Evolutionary conservation across 2,113 vertebrate species (phyloP).

Genomic region (Heliornis fulica): DNA sequence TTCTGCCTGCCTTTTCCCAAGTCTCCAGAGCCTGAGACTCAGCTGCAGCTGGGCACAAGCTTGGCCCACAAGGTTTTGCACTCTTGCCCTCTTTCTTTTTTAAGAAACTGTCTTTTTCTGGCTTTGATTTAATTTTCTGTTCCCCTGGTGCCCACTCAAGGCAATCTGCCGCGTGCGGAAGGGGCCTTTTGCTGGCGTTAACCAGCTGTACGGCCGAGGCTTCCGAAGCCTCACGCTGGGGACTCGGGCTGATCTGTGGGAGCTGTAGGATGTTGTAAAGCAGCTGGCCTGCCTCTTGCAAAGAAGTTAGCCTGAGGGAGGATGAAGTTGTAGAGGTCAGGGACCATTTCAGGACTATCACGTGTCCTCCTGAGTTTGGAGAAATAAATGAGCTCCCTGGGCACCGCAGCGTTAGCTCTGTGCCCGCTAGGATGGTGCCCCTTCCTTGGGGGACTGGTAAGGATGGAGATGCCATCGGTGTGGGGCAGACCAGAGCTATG

Average conservation of each 20-base stretch:
- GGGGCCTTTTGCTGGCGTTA: background rate
- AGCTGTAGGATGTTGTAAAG: background rate
- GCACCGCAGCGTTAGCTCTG: background rate
- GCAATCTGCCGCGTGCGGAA: constrained; percentile 1
- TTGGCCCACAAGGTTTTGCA: constrained; percentile 47
- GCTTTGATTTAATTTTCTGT: constrained; percentile 41
- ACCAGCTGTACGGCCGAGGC: background rate
- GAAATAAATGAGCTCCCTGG: background rate
- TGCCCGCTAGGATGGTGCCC: background rate
- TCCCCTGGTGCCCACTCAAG: constrained; percentile 35
- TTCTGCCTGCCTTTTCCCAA: background rate
- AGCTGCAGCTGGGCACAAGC: constrained; percentile 23
- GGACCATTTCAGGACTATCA: background rate
- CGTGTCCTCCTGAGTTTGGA: background rate
- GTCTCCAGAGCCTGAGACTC: background rate
- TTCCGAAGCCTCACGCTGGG: background rate
- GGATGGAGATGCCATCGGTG: background rate
- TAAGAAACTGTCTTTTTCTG: constrained; percentile 46
- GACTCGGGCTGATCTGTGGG: background rate
- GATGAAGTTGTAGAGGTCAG: constrained; percentile 3
- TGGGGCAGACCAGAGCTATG: background rate
- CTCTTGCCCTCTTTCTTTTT: constrained; percentile 59
- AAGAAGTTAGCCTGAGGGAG: background rate
- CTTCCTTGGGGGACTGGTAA: background rate
- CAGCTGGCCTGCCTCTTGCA: constrained; percentile 19